Conservation (phyloP, 2,113 vertebrate genomes). For the Leiothrix lutea region DNA sequence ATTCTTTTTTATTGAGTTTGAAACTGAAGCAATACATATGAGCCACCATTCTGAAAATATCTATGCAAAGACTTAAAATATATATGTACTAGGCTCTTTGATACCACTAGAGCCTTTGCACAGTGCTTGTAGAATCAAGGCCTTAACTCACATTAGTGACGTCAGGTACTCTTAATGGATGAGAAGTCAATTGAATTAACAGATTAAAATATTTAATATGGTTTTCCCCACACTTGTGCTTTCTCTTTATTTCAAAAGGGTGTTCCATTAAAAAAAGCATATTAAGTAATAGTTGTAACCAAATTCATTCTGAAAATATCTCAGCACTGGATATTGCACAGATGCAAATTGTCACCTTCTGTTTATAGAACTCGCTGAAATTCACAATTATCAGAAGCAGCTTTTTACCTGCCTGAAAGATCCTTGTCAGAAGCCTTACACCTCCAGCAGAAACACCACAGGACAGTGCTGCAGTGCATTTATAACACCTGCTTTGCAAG, state of each 20-base stretch:
- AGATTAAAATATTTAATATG: not conserved
- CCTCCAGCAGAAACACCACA: conserved; percentile 26
- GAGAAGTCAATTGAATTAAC: not conserved
- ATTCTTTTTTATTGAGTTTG: not conserved
- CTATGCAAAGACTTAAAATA: not conserved
- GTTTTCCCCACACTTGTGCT: not conserved
- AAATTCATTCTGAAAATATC: not conserved
- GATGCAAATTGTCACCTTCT: not conserved
- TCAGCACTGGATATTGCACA: not conserved
- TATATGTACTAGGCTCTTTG: not conserved
- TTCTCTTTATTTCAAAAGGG: conserved; percentile 24
- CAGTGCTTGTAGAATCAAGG: not conserved
- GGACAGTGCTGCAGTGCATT: conserved; percentile 45
- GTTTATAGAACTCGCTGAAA: not conserved
- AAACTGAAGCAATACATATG: conserved; percentile 7
- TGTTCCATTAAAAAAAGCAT: not conserved
- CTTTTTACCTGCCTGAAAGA: not conserved
- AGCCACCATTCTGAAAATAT: not conserved
- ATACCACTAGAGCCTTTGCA: not conserved
- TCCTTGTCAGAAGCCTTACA: conserved; percentile 16
- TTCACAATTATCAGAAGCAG: not conserved
- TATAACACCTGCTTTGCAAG: conserved; percentile 69
- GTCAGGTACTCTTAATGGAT: not conserved
- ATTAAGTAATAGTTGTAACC: not conserved
- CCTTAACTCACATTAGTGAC: not conserved